These are phyloP conservation scores for Enteromius afrohamiltoni DNA, from an alignment of 2,797 vertebrate species.

Conservation along the genomic window DNA sequence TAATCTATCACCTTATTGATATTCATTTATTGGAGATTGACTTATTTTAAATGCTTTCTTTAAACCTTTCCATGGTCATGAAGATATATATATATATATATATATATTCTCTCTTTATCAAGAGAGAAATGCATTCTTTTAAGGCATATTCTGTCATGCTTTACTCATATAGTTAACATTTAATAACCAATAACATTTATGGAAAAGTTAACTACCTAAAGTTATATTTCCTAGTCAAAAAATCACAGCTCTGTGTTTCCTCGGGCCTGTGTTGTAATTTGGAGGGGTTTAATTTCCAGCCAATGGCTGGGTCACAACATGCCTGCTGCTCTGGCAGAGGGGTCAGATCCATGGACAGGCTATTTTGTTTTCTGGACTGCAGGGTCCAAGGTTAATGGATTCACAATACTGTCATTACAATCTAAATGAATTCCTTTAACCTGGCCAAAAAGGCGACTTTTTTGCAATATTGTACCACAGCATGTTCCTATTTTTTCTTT, in stretches of 20 bases:
- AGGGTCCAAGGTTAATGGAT: slow-evolving; percentile 38
- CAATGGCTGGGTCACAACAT: background rate
- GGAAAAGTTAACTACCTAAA: background rate
- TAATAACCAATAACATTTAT: background rate
- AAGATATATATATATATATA: background rate
- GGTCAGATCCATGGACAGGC: slow-evolving; percentile 22
- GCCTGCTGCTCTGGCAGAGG: background rate
- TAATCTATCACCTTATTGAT: background rate
- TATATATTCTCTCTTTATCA: background rate
- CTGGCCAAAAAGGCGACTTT: background rate
- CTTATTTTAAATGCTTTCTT: background rate
- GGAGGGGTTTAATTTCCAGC: slow-evolving; percentile 3
- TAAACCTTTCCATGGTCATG: background rate
- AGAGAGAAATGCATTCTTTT: background rate
- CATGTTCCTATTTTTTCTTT: background rate
- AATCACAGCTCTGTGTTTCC: background rate
- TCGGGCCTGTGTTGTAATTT: background rate
- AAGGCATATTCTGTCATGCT: no score
- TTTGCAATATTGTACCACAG: background rate
- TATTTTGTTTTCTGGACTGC: slow-evolving; percentile 45
- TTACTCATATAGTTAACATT: background rate
- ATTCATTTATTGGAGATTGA: background rate
- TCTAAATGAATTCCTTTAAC: slow-evolving; percentile 43
- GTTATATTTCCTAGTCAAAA: background rate
- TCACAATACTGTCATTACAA: slow-evolving; percentile 18